A percentile compares a stretch with the other conserved stretches of the same genome.
Evolutionary conservation across 2,797 vertebrate genomes (phyloP).

Genomic region (Oreochromis grahami): DNA sequence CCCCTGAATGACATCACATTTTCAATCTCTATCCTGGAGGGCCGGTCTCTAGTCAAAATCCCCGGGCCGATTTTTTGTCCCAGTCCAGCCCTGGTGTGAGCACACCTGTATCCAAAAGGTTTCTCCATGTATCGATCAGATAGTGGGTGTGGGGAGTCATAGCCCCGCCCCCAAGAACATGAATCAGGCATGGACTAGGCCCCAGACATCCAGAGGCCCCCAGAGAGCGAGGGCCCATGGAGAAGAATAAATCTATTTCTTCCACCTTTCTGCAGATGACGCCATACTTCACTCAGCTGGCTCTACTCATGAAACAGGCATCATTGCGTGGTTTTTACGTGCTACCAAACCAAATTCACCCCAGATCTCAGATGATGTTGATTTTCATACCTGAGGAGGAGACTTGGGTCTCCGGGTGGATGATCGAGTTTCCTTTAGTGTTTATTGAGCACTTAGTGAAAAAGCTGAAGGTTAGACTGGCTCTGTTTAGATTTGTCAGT

Average conservation of each 20-base stretch:
- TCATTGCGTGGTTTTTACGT: accelerated
- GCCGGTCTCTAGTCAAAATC: no score
- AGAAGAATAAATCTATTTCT: not conserved
- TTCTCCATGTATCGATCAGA: not conserved
- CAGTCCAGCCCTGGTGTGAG: no score
- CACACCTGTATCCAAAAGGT: not conserved
- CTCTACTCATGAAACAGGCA: not conserved
- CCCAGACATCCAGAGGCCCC: not conserved
- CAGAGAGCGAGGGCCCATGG: not conserved
- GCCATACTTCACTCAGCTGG: not conserved
- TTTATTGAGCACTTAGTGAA: not conserved
- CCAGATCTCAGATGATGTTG: not conserved
- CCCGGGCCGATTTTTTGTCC: no score
- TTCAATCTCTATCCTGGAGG: no score
- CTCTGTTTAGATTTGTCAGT: not conserved
- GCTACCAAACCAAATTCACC: no score
- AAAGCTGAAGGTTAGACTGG: not conserved
- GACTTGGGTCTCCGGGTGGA: not conserved
- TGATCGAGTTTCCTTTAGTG: not conserved
- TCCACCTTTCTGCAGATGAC: not conserved
- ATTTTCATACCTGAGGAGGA: not conserved
- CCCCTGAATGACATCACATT: no score
- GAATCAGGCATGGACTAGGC: not conserved
- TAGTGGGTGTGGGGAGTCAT: not conserved
- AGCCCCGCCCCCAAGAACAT: not conserved